phyloP scores from a whole-genome alignment of 2,797 vertebrate genomes.

The Trachurus trachurus region DNA sequence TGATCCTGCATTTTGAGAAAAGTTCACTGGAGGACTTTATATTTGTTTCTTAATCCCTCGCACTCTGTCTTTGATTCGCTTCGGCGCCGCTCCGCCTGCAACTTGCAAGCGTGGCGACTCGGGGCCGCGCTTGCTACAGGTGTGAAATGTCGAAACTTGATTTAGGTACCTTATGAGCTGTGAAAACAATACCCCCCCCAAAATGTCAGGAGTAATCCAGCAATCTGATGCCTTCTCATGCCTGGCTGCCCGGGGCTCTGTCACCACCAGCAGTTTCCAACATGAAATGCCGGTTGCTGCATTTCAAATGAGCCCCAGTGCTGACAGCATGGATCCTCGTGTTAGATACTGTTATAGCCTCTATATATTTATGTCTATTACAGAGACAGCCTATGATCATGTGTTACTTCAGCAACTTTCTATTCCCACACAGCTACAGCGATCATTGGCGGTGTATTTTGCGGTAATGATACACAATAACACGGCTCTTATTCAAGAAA shows the following conservation, averaged over 20 bases:
- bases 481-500: too few species aligned
- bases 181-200: conserved; percentile 68
- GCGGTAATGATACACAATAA: too few species aligned
- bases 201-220: conserved; percentile 76
- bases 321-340: neutral
- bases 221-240: conserved; percentile 60
- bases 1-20: conserved; percentile 16
- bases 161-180: conserved; percentile 70
- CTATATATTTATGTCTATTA: neutral
- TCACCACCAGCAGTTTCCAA: conserved; percentile 11
- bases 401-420: neutral
- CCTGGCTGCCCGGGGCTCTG: conserved; percentile 31
- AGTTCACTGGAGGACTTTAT: conserved; percentile 33
- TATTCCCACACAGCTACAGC: too few species aligned
- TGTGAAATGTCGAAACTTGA: conserved; percentile 69
- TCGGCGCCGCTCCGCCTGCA: conserved; percentile 11
- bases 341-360: neutral
- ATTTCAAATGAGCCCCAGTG: conserved; percentile 15
- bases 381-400: neutral
- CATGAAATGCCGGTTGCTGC: conserved; percentile 27
- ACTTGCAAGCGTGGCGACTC: conserved; percentile 15
- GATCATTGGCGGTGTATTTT: too few species aligned
- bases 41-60: conserved; percentile 32
- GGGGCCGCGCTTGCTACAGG: conserved; percentile 47
- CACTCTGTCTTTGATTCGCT: conserved; percentile 27